These are phyloP conservation scores for Junonia oenone DNA, from an alignment of 2,888 invertebrate genomes.

Conservation along the genomic window DNA sequence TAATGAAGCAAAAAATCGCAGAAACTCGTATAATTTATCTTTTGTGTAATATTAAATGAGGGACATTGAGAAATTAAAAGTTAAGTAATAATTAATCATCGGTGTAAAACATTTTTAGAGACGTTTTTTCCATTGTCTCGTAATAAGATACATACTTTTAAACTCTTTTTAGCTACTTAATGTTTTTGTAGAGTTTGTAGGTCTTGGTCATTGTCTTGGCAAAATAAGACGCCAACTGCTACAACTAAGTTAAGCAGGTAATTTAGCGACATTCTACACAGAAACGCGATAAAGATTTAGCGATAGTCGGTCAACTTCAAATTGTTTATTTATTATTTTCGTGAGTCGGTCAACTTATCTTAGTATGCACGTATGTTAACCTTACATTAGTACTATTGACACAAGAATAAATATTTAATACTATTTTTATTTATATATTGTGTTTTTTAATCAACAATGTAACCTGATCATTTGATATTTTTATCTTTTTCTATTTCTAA, in stretches of 20 bases:
- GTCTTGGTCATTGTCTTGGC: conserved; percentile 8
- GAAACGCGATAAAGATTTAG: conserved; percentile 25
- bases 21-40: conserved; percentile 6
- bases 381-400: conserved; percentile 7
- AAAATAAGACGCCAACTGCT: conserved; percentile 1
- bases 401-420: neutral
- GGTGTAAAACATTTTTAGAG: neutral
- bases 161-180: neutral
- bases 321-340: no score
- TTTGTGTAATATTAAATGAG: conserved; percentile 2
- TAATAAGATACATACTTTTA: neutral
- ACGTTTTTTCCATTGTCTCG: neutral
- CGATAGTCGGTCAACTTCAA: conserved; percentile 15
- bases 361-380: conserved; percentile 19
- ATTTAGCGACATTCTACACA: conserved; percentile 6
- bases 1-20: conserved; percentile 5
- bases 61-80: conserved; percentile 4
- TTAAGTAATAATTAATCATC: conserved; percentile 1
- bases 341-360: conserved; percentile 13
- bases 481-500: no score
- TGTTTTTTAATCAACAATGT: no score
- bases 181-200: neutral
- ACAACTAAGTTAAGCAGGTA: conserved; percentile 19
- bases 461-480: no score
- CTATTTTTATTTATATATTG: no score